A percentile compares a stretch with the other conserved stretches of the same genome.
phyloP scores from a whole-genome alignment of 2,797 vertebrate genomes.

The Myotis pilosus region DNA sequence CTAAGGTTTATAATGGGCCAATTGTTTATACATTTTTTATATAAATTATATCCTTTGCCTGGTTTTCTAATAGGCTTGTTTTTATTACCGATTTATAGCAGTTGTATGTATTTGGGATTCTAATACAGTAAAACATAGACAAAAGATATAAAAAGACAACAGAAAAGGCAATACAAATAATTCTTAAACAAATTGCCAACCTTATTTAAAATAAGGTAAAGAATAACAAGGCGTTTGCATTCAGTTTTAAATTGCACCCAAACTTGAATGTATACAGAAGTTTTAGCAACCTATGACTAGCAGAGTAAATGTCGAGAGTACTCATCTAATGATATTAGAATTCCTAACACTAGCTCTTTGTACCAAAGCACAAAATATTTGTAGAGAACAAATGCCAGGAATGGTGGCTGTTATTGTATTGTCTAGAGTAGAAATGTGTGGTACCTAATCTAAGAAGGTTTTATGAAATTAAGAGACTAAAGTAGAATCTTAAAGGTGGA shows the following conservation, averaged over 20 bases:
- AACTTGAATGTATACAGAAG: constrained; percentile 55
- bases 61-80: constrained; percentile 24
- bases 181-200: background rate
- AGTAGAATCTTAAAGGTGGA: constrained; percentile 12
- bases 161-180: background rate
- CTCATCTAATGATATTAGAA: constrained; percentile 20
- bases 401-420: background rate
- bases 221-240: background rate
- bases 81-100: constrained; percentile 34
- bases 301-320: constrained; percentile 63
- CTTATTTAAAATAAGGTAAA: constrained; percentile 22
- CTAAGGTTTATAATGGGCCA: background rate
- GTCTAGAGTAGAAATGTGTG: background rate
- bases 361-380: constrained; percentile 21
- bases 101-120: constrained; percentile 33
- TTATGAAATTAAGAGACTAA: constrained; percentile 40
- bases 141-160: background rate
- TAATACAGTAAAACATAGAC: background rate
- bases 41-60: background rate
- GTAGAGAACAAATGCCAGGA: background rate
- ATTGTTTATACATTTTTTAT: constrained; percentile 8
- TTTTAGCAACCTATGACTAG: constrained; percentile 62
- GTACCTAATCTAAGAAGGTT: background rate
- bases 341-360: constrained; percentile 18
- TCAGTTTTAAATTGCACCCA: constrained; percentile 66